These are phyloP conservation scores for Brachirus orientalis DNA, from an alignment of 2,113 vertebrate species.

Conservation along the genomic window DNA sequence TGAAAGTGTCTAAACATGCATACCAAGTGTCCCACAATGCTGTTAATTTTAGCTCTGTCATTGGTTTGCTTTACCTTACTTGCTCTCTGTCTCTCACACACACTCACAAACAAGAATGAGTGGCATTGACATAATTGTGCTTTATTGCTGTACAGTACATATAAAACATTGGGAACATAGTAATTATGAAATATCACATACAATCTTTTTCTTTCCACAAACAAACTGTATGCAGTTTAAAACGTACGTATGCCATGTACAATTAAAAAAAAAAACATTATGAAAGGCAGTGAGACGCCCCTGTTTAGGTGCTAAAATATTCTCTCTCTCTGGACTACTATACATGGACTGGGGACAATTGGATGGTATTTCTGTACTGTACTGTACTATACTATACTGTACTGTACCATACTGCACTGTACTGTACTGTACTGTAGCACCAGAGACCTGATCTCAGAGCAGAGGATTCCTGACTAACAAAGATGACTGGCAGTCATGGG, in stretches of 20 bases:
- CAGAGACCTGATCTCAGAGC: constrained; percentile 52
- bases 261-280: constrained; percentile 53
- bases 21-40: too few relatives aligned
- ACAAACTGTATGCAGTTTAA: constrained; percentile 76
- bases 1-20: too few relatives aligned
- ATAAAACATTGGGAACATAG: constrained; percentile 83
- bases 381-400: constrained; percentile 46
- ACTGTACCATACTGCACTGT: too few relatives aligned
- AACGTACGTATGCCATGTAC: constrained; percentile 74
- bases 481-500: constrained; percentile 42
- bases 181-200: constrained; percentile 78
- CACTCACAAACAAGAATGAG: constrained; percentile 1
- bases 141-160: constrained; percentile 87
- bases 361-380: constrained; percentile 24
- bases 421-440: constrained; percentile 50
- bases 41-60: too few relatives aligned
- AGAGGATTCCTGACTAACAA: constrained; percentile 42
- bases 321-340: constrained; percentile 41
- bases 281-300: constrained; percentile 71
- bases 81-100: background rate
- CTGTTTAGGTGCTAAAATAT: constrained; percentile 58
- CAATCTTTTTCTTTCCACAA: constrained; percentile 71
- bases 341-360: constrained; percentile 46
- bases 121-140: constrained; percentile 74
- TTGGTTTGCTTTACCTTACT: background rate